Conservation (phyloP, 2,797 vertebrate genomes). For the Melopsittacus undulatus region DNA sequence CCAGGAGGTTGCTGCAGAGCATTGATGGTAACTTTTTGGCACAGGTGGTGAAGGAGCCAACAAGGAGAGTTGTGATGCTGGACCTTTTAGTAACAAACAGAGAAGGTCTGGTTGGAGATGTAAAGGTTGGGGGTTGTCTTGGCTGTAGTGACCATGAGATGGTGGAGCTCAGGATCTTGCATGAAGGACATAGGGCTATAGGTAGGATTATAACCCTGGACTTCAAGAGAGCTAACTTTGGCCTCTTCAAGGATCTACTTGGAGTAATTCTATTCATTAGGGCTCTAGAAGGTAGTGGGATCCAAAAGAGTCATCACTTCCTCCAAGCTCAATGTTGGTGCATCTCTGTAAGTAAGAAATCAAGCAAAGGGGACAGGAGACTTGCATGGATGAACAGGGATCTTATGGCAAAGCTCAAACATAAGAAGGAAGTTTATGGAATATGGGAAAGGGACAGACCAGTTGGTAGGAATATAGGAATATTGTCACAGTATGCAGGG, state of each 20-base stretch:
- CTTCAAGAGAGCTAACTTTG: background rate
- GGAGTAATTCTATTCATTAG: background rate
- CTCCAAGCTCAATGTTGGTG: background rate
- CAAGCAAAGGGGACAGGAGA: background rate
- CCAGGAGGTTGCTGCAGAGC: background rate
- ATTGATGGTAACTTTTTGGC: background rate
- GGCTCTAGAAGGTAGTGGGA: background rate
- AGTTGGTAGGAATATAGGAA: background rate
- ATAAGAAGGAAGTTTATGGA: background rate
- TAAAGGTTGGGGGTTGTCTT: background rate
- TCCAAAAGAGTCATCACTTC: background rate
- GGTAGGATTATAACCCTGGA: background rate
- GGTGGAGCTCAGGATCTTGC: background rate
- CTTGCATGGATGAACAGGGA: background rate
- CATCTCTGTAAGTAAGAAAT: background rate
- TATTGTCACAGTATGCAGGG: background rate
- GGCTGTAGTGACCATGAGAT: background rate
- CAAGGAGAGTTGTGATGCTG: background rate
- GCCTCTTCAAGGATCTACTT: background rate
- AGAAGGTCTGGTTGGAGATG: background rate
- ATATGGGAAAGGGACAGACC: background rate
- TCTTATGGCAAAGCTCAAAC: background rate
- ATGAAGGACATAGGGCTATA: background rate
- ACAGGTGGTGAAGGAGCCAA: background rate
- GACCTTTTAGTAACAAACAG: background rate